Percentiles rank a stretch among this genome's conserved stretches.
phyloP scores from a whole-genome alignment of 2,113 vertebrate genomes.

The Gavialis gangeticus region DNA sequence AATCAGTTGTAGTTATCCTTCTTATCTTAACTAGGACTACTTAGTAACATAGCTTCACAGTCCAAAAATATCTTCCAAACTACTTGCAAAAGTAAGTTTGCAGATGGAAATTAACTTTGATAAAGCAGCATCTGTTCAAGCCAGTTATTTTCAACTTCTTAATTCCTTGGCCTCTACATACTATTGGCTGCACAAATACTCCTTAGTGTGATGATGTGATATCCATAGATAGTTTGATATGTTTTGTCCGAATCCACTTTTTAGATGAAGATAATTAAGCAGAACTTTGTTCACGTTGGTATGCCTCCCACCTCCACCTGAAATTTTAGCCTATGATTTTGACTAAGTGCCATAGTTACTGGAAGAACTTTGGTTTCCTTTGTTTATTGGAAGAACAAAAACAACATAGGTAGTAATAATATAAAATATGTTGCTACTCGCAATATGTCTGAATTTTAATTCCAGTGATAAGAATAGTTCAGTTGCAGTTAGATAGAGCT shows the following conservation, averaged over 20 bases:
- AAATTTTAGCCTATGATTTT: not conserved
- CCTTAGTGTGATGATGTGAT: too few relatives aligned
- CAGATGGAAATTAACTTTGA: not conserved
- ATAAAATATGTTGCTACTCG: not conserved
- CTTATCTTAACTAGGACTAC: not conserved
- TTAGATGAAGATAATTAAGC: not conserved
- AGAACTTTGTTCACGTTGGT: not conserved
- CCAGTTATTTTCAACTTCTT: slow-evolving; percentile 7
- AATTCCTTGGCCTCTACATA: not conserved
- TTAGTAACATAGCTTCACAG: not conserved
- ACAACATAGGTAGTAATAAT: not conserved
- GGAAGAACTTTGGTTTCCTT: not conserved
- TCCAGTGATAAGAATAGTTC: not conserved
- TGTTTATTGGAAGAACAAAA: not conserved
- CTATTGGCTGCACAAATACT: not conserved
- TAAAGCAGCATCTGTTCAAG: not conserved
- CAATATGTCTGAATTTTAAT: not conserved
- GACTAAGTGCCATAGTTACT: not conserved
- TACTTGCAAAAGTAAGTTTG: not conserved
- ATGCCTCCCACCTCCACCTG: not conserved
- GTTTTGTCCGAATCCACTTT: not conserved
- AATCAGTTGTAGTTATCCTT: not conserved
- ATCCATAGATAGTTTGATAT: not conserved
- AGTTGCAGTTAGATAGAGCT: not conserved
- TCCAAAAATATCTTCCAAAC: not conserved